Evolutionary conservation across 2,888 invertebrate genomes (phyloP), one percentile per base, ranked within the genome.

Genomic region (Cataglyphis albicans): DNA sequence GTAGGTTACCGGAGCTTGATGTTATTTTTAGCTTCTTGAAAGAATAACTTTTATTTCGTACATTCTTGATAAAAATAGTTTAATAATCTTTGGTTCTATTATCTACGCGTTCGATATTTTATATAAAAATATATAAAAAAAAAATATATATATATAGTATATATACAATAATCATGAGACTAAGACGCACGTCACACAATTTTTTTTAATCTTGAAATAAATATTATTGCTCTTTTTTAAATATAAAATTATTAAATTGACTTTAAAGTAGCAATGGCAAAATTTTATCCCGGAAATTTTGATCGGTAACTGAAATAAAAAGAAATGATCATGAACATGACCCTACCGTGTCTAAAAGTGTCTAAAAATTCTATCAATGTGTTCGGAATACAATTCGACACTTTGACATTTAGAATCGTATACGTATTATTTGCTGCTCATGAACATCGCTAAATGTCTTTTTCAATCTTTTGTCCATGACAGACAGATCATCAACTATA

Each of bases 11-110:
- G 88, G 86, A 89, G 92, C 91, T 93, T 92, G 90, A 89, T 89
- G 88, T 90, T 93, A 93, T 93, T 94, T 94, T 91, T 92, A 91
- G 91, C 91, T 91, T 92, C 92, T 90, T 85, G 86, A 90, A 93
- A 93, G 92, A 93, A 93, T 93, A 93, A 93, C 92, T 93, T 93
- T 91, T 92, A 91, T 91, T 93, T 92, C 87, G 91, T 89, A 91
- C 90, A 91, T 92, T 92, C 92, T 91, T 75, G 92, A 87, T 92
- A 91, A 93, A 93, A 94, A 93, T 94, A 94, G 92, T 89, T 75
- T 81, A 87, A 88, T 86, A 90, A 52, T n/a, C 48, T 90, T 87
- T 90, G 82, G 84, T 86, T 82, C 82, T 82, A 76, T 68, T 70
- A 86, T 84, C 81, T 82, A 75, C 75, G 76, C 84, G 84, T 70